These are phyloP conservation scores for Mylabris sibirica DNA, from an alignment of 2,888 invertebrate species.

Conservation along the genomic window DNA sequence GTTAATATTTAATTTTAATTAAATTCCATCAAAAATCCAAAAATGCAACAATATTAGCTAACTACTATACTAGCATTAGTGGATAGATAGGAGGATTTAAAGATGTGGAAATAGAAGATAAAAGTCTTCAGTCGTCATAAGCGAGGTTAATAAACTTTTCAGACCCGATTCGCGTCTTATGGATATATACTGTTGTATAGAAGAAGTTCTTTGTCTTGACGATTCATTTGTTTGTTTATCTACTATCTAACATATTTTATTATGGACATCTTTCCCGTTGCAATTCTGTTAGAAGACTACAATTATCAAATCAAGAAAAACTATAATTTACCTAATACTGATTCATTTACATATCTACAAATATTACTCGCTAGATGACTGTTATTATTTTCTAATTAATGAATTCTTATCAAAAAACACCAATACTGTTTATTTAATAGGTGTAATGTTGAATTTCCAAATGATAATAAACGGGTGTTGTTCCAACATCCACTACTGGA, in stretches of 20 bases:
- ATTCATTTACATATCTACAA: neutral
- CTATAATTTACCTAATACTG: neutral
- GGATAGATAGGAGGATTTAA: neutral
- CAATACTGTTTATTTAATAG: neutral
- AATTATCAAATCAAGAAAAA: neutral
- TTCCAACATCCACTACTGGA: neutral
- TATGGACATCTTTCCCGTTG: neutral
- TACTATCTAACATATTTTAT: constrained; percentile 18
- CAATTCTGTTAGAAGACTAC: neutral
- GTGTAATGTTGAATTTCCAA: neutral
- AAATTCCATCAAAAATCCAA: neutral
- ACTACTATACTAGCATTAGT: neutral
- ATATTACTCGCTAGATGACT: neutral
- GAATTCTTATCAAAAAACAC: neutral
- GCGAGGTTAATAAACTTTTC: constrained; percentile 37
- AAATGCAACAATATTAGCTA: neutral
- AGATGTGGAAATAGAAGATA: constrained; percentile 9
- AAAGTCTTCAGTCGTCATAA: constrained; percentile 24
- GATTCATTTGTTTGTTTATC: constrained; percentile 33
- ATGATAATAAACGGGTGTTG: neutral
- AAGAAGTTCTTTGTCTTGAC: constrained; percentile 34
- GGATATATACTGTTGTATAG: constrained; percentile 9
- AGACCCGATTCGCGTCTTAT: constrained; percentile 33
- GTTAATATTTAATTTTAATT: neutral
- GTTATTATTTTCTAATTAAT: neutral